A percentile compares a stretch with the other conserved stretches of the same genome.
Conservation (phyloP, 2,797 vertebrate species). For the Eupleurogrammus muticus region DNA sequence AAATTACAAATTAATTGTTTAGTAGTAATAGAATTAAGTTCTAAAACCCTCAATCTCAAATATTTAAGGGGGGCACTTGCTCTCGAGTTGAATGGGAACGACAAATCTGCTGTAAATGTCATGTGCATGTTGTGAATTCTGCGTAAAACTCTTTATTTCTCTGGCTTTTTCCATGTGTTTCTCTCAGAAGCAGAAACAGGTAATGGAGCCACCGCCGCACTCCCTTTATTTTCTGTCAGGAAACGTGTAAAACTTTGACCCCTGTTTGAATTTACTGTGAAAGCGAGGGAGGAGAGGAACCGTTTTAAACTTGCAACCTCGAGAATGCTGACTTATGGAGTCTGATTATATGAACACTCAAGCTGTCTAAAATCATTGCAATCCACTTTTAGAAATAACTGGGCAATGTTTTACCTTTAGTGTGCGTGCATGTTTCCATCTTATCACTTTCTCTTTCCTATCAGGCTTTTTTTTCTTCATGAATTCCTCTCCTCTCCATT, state of each 20-base stretch:
- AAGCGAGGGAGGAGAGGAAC: conserved; percentile 11
- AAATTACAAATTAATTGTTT: too few species aligned
- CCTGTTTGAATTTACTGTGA: conserved; percentile 23
- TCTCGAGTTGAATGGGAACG: background rate
- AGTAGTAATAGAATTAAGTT: too few species aligned
- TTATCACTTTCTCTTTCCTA: conserved; percentile 9
- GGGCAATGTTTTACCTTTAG: background rate
- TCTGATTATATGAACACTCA: background rate
- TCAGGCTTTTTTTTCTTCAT: conserved; percentile 30
- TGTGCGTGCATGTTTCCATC: conserved; percentile 23
- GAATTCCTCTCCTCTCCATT: conserved; percentile 49
- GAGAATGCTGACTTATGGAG: background rate
- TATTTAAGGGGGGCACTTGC: too few species aligned
- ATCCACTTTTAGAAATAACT: conserved; percentile 1
- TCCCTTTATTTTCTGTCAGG: conserved; percentile 26
- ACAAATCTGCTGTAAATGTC: conserved; percentile 17
- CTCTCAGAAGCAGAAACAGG: conserved; percentile 72
- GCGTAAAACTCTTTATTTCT: conserved; percentile 68
- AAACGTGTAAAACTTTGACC: conserved; percentile 22
- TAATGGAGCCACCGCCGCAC: conserved; percentile 52
- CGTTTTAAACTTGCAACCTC: background rate
- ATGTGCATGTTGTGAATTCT: conserved; percentile 46
- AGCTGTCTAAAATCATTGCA: background rate
- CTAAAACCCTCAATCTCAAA: too few species aligned
- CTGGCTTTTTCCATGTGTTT: conserved; percentile 66